Conservation (phyloP, 2,797 vertebrate species). For the Meriones psammophilus region DNA sequence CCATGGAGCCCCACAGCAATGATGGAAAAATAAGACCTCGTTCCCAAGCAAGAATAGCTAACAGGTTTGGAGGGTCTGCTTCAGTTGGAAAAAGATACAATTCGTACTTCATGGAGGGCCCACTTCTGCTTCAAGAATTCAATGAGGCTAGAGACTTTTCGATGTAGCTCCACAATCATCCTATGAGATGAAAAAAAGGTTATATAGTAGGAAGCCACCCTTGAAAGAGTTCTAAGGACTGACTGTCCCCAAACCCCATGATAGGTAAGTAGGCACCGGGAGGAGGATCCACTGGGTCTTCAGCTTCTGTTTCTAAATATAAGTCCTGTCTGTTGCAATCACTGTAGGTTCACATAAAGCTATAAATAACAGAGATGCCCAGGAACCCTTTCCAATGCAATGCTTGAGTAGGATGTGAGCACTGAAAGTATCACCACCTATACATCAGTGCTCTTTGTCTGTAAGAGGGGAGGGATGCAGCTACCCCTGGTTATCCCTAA, state of each 20-base stretch:
- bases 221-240: neutral
- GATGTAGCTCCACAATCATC: conserved; percentile 99
- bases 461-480: neutral
- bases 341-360: neutral
- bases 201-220: neutral
- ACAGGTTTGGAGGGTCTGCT: no score
- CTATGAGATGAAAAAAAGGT: conserved; percentile 83
- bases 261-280: accelerated
- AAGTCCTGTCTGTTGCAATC: neutral
- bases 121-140: conserved; percentile 99
- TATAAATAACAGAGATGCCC: neutral
- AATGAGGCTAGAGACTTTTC: conserved; percentile 98
- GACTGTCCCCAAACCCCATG: neutral
- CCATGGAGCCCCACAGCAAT: accelerated
- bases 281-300: neutral
- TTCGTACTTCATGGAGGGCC: conserved; percentile 96
- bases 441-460: neutral
- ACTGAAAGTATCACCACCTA: neutral
- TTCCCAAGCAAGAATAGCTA: neutral
- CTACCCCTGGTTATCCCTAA: neutral
- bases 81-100: conserved; percentile 93
- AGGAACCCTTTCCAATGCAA: neutral
- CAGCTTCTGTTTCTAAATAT: neutral
- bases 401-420: neutral
- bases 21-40: neutral